Evolutionary conservation across 2,797 vertebrate species (phyloP).

Genomic region (Heterohyrax brucei): DNA sequence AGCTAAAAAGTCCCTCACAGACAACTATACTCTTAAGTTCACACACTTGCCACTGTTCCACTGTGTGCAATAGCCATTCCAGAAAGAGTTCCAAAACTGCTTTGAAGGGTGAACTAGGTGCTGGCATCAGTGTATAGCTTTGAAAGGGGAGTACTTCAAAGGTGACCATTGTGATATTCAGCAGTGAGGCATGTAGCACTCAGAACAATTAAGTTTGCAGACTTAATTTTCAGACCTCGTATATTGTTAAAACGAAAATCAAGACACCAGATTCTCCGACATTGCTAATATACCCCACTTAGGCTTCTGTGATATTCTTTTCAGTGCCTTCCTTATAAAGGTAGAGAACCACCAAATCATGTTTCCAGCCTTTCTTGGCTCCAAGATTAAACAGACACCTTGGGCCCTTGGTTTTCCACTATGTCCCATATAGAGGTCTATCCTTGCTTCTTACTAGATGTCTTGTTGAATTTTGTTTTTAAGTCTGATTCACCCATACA

Average conservation of each 20-base stretch:
- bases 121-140: too few species aligned
- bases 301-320: background rate
- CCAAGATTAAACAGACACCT: constrained; percentile 2
- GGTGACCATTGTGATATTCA: too few species aligned
- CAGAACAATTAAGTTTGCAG: too few species aligned
- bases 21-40: too few species aligned
- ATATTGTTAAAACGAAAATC: background rate
- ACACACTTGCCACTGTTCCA: too few species aligned
- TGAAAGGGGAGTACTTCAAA: too few species aligned
- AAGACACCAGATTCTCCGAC: background rate
- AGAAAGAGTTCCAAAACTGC: too few species aligned
- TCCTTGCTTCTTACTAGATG: constrained; percentile 6
- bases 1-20: too few species aligned
- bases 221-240: too few species aligned
- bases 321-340: background rate
- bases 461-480: constrained; percentile 30
- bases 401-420: background rate
- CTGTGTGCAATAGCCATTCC: too few species aligned
- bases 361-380: background rate
- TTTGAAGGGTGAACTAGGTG: too few species aligned
- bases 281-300: background rate
- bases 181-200: too few species aligned
- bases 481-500: background rate
- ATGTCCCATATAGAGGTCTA: constrained; percentile 8
- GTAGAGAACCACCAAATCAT: background rate